Percentiles rank a stretch among this genome's conserved stretches.
phyloP scores from a whole-genome alignment of 2,797 vertebrate species.

The Sebastes alutus region DNA sequence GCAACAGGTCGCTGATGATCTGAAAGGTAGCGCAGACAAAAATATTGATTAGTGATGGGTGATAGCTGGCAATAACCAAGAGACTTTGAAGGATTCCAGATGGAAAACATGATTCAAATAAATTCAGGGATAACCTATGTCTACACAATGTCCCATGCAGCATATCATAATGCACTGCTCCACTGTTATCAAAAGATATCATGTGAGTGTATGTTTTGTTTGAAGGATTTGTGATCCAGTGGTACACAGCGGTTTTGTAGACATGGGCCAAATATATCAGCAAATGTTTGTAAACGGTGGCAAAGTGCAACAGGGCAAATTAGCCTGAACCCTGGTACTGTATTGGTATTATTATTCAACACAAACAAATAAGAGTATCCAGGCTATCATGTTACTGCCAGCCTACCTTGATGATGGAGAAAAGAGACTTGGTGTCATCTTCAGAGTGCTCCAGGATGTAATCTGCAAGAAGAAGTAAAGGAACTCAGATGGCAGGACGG shows the following conservation, averaged over 20 bases:
- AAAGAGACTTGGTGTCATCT: constrained; percentile 98
- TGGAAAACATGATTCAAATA: background rate
- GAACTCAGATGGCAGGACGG: background rate
- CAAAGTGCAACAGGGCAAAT: background rate
- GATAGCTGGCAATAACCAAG: background rate
- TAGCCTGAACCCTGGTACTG: background rate
- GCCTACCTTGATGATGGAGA: constrained; percentile 96
- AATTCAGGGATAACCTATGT: background rate
- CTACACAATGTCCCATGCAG: background rate
- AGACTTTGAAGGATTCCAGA: background rate
- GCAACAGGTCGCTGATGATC: constrained; percentile 95
- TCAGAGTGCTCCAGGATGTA: constrained; percentile 95
- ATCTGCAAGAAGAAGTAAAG: constrained; percentile 75
- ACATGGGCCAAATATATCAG: background rate
- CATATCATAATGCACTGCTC: background rate
- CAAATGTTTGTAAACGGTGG: background rate
- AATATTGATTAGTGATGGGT: constrained; percentile 2
- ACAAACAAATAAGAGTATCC: background rate
- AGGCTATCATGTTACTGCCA: background rate
- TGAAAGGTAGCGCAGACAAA: constrained; percentile 66
- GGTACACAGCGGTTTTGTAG: background rate
- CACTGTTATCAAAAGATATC: background rate
- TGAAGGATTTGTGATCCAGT: background rate
- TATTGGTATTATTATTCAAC: background rate
- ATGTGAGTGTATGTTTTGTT: background rate